A percentile compares a stretch with the other conserved stretches of the same genome.
phyloP scores from a whole-genome alignment of 2,797 vertebrate species.

The Gallinago nigripennis region DNA sequence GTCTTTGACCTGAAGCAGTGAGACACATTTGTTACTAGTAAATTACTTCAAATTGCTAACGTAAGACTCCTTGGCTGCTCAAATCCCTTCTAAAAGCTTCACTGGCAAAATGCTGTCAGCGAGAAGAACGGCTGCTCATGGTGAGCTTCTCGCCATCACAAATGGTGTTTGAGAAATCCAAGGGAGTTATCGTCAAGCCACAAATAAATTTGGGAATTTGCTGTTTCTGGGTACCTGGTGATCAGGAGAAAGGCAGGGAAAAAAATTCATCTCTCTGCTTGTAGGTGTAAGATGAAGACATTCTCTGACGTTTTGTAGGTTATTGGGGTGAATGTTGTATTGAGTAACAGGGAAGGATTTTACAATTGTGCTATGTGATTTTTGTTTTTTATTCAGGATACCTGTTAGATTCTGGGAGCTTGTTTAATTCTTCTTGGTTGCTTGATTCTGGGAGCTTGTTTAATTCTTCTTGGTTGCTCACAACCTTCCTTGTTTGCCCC shows the following conservation, averaged over 20 bases:
- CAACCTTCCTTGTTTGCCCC: background rate
- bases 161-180: background rate
- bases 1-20: background rate
- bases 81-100: background rate
- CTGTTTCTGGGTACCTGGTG: background rate
- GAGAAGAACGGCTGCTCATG: background rate
- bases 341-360: background rate
- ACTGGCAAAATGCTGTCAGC: background rate
- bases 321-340: background rate
- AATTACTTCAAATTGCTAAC: background rate
- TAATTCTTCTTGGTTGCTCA: background rate
- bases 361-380: background rate
- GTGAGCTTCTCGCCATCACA: background rate
- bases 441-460: background rate
- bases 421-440: background rate
- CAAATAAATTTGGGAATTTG: background rate
- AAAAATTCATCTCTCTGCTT: background rate
- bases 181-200: background rate
- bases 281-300: background rate
- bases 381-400: background rate
- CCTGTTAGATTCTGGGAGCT: background rate
- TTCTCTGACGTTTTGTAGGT: background rate
- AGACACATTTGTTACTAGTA: background rate
- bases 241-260: background rate
- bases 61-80: background rate